phyloP scores from a whole-genome alignment of 2,113 vertebrate genomes.

The Perca flavescens region DNA sequence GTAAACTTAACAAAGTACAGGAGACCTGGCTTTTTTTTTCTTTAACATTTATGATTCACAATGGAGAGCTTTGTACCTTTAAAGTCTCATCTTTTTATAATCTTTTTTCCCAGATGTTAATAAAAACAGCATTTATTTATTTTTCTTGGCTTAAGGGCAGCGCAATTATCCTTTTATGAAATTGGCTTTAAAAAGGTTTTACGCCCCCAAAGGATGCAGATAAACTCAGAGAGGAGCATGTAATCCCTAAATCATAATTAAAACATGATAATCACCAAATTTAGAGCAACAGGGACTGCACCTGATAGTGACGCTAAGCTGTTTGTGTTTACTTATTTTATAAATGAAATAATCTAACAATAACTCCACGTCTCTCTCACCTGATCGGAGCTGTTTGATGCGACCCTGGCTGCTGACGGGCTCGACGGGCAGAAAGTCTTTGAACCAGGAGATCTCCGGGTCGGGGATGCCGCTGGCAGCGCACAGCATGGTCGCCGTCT shows the following conservation, averaged over 20 bases:
- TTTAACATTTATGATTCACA: constrained; percentile 14
- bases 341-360: constrained; percentile 1
- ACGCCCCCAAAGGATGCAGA: constrained; percentile 61
- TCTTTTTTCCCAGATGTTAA: constrained; percentile 60
- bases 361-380: constrained; percentile 75
- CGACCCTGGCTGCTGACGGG: constrained; percentile 91
- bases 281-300: constrained; percentile 65
- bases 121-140: constrained; percentile 35
- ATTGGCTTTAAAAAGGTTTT: constrained; percentile 72
- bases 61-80: constrained; percentile 37
- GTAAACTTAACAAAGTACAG: constrained; percentile 6
- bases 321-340: constrained; percentile 43
- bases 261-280: constrained; percentile 70
- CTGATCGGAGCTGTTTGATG: constrained; percentile 97
- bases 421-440: constrained; percentile 97
- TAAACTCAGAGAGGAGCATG: constrained; percentile 67
- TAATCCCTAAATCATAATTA: constrained; percentile 76
- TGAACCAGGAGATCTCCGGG: constrained; percentile 99
- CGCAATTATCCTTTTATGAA: constrained; percentile 66
- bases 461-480: constrained; percentile 96
- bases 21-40: not conserved
- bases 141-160: constrained; percentile 42
- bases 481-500: constrained; percentile 97
- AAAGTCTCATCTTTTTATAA: constrained; percentile 38
- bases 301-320: constrained; percentile 39